Evolutionary conservation across 2,888 invertebrate species (phyloP).

Genomic region (Ichneumon xanthorius): DNA sequence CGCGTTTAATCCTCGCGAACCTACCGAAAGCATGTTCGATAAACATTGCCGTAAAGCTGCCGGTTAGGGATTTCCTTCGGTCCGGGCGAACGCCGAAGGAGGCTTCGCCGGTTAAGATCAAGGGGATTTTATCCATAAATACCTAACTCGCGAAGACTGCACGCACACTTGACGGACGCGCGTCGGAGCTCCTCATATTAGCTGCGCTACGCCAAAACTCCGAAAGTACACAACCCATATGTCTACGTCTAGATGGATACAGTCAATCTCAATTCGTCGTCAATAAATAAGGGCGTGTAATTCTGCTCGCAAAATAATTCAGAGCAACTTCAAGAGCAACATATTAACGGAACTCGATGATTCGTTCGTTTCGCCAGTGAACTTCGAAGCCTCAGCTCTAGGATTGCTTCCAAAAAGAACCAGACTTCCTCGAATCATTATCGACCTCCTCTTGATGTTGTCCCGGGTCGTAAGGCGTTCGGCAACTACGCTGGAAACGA

Average conservation of each 20-base stretch:
- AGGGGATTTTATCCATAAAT: slow-evolving; percentile 72
- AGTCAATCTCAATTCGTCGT: not conserved
- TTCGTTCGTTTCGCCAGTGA: no score
- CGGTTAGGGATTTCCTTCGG: slow-evolving; percentile 60
- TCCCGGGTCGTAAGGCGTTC: not conserved
- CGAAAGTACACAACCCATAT: slow-evolving; percentile 27
- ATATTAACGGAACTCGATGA: no score
- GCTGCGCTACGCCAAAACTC: slow-evolving; percentile 28
- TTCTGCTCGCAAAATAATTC: no score
- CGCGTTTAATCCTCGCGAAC: slow-evolving; percentile 79
- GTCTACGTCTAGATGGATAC: slow-evolving; percentile 29
- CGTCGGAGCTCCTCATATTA: slow-evolving; percentile 43
- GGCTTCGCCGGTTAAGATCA: slow-evolving; percentile 70
- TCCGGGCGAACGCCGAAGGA: slow-evolving; percentile 37
- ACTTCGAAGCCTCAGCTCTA: no score
- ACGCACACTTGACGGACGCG: slow-evolving; percentile 62
- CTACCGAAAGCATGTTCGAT: slow-evolving; percentile 81
- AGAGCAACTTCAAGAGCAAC: no score
- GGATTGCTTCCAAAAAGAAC: no score
- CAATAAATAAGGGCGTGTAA: not conserved
- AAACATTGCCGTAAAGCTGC: slow-evolving; percentile 76
- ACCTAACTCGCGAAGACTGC: slow-evolving; percentile 76
- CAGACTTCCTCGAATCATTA: not conserved
- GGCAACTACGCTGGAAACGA: not conserved
- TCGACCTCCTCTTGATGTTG: not conserved